Evolutionary conservation across 2,113 vertebrate species (phyloP).

Genomic region (Anser cygnoides): DNA sequence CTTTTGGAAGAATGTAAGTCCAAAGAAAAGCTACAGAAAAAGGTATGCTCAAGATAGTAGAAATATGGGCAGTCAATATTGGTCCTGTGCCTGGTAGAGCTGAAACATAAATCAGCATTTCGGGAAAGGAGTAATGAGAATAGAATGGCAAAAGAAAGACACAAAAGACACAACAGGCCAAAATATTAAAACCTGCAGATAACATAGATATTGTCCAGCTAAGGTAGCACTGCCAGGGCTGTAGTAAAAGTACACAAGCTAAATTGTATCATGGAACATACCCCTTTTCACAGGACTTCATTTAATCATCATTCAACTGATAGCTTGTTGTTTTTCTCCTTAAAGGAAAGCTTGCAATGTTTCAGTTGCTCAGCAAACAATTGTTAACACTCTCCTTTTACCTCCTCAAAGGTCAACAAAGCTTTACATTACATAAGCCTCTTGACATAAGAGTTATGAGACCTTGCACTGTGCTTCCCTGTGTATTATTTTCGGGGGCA

Average conservation of each 20-base stretch:
- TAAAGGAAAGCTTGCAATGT: background rate
- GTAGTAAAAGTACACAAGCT: background rate
- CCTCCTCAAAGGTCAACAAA: background rate
- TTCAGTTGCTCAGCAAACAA: background rate
- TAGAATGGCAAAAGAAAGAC: background rate
- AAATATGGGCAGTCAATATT: background rate
- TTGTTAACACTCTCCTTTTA: background rate
- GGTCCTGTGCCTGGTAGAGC: background rate
- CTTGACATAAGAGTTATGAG: background rate
- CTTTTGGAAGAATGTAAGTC: background rate
- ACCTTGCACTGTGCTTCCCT: background rate
- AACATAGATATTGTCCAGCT: background rate
- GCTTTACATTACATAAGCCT: background rate
- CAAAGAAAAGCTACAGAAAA: background rate
- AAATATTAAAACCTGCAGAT: background rate
- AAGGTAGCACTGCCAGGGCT: background rate
- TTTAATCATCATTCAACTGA: background rate
- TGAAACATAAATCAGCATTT: background rate
- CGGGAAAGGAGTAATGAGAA: background rate
- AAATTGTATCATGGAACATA: background rate
- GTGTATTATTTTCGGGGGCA: background rate
- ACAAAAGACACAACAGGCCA: background rate
- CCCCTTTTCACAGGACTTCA: background rate
- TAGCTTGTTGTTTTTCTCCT: background rate
- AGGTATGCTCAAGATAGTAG: background rate